Base-by-base conservation (phyloP, 1,140 invertebrate genomes). In the Homarus americanus region DNA sequence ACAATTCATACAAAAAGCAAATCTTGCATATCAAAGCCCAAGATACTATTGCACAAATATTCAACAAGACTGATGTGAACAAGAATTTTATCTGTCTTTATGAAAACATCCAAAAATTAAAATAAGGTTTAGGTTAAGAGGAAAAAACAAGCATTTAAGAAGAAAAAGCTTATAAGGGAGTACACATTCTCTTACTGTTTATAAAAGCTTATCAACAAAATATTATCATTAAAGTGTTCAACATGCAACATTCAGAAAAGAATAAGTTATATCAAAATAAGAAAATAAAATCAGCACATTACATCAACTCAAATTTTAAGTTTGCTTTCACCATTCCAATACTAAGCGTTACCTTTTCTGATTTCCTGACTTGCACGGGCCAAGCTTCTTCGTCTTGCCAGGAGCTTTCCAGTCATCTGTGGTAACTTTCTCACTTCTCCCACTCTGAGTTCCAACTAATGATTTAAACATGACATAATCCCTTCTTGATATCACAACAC, bases 381-480 rank as follows among this genome's bases (percentile, higher is more conserved):
- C 38, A 34, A 38, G 58, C n/a, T 49, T 90, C 44, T 83, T 90
- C 49, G 58, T 38, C 36, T 75, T 82, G 12, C 36, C 49, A 34
- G 44, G 32, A 40, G 75, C 40, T 17, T 82, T 82, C 41, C 4
- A 32, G n/a, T n/a, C 17, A n/a, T 73, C 76, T n/a, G 36, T 87
- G 34, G 41, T 53, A 15, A 12, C 17, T 82, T 63, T 86, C 10
- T 82, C 69, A 58, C 40, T 58, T 82, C 58, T 38, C 34, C 53
- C 17, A 49, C 28, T 83, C 41, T 82, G 87, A 34, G 40, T 72
- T 7, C 79, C 84, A 28, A 87, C 76, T 20, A 91, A 40, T 28
- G 91, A 91, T 63, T 76, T 86, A 79, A 91, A 91, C 75, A 87
- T 86, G 24, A 58, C 91, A 44, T 91, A 91, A 63, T 91, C 91